Conservation (phyloP, 2,888 invertebrate species). For the Buathra laborator region DNA sequence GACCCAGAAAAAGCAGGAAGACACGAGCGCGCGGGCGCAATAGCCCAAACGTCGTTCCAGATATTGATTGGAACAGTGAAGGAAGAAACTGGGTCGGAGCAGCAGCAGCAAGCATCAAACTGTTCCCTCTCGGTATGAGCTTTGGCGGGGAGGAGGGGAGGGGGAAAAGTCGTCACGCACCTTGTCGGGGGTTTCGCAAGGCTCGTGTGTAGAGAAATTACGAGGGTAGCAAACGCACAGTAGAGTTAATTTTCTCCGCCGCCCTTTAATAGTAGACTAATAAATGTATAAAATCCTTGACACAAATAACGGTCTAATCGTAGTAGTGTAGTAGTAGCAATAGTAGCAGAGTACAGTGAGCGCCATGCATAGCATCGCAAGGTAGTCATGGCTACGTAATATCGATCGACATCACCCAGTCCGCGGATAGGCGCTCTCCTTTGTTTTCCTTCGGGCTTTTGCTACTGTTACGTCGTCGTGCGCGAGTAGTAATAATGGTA, state of each 20-base stretch:
- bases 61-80: conserved; percentile 62
- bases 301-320: conserved; percentile 54
- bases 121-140: conserved; percentile 14
- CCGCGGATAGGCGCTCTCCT: conserved; percentile 62
- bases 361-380: conserved; percentile 46
- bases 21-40: conserved; percentile 19
- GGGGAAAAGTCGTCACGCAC: conserved; percentile 8
- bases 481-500: not conserved
- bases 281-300: conserved; percentile 65
- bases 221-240: not conserved
- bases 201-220: not conserved
- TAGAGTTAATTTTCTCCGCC: conserved; percentile 2
- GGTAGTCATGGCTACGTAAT: conserved; percentile 71
- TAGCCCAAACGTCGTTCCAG: conserved; percentile 9
- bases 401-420: conserved; percentile 68
- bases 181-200: not conserved
- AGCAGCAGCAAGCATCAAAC: not conserved
- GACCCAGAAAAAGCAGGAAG: conserved; percentile 15
- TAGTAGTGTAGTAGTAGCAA: conserved; percentile 20
- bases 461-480: conserved; percentile 3
- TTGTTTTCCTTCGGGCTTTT: conserved; percentile 41
- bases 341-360: conserved; percentile 3
- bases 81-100: conserved; percentile 66
- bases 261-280: conserved; percentile 31
- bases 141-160: not conserved